Base-by-base conservation (phyloP, 2,797 vertebrate species). In the Ataeniobius toweri region DNA sequence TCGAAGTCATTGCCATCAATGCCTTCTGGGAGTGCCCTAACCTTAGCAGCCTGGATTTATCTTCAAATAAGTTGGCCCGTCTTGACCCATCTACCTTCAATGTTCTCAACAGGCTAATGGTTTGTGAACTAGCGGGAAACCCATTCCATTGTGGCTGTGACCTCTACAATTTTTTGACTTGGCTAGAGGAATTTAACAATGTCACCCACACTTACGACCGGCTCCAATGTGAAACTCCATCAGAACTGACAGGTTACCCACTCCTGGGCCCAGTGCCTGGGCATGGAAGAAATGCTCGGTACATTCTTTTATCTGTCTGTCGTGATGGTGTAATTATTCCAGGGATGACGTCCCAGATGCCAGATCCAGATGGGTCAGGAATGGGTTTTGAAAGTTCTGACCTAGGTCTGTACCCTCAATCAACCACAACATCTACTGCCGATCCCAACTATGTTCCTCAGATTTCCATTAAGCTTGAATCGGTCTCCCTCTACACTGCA, bases 101-200 rank as follows among this genome's bases (percentile, higher is more conserved):
- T 50, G 95, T 95, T 74, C 93, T 99, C 56, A 96, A 93, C 90
- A 96, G 97, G 72, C 93, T 99, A 71, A 97, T 97, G 96, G 97
- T 98, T 79, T 99, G 98, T 0, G 98, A 99, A 88, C 94, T 99
- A 58, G 98, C 97, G 0, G 98, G 96, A 44, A 99, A 99, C 90
- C 98, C 98, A 0, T 99, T 99, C 94, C 97, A 98, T 94, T 99
- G 98, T 3, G 96, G 97, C 86, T 99, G 98, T 41, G 98, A 98
- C 31, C 97, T 99, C 48, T 98, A 96, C 6, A 94, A 94, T 89
- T 99, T 99, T 79, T 96, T 99, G 4, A 95, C 96, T 81, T 99
- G 98, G 98, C 92, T 99, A 50, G 97, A 97, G 31, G 94, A 95
- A 39, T 99, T 99, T 89, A 99, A 99, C 93, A 99, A 99, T 0